Conservation (phyloP, 2,113 vertebrate species). For the Centrocercus urophasianus region DNA sequence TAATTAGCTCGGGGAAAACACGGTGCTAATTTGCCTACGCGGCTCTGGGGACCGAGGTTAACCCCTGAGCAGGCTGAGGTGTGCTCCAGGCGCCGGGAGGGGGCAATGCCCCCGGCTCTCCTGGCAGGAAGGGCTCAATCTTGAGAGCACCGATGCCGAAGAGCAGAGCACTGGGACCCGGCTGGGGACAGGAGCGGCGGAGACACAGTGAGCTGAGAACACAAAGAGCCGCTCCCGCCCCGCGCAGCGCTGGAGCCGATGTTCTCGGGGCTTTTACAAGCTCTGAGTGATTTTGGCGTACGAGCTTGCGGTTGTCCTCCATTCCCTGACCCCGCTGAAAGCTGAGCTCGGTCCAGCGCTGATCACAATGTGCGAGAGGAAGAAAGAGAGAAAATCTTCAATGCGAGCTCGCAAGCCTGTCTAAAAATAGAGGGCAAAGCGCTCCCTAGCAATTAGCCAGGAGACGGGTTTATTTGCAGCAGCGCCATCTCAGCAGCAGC, state of each 20-base stretch:
- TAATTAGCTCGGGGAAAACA: constrained; percentile 57
- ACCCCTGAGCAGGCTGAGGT: neutral
- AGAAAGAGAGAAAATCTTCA: constrained; percentile 34
- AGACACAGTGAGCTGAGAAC: constrained; percentile 38
- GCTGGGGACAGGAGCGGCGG: constrained; percentile 55
- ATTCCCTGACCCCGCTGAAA: constrained; percentile 13
- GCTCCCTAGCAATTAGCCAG: constrained; percentile 34
- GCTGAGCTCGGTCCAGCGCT: neutral
- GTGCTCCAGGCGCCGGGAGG: neutral
- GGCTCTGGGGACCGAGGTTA: constrained; percentile 48
- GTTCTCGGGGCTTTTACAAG: constrained; percentile 64
- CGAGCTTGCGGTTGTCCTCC: neutral
- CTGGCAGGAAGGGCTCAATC: neutral
- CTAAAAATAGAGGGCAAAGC: constrained; percentile 66
- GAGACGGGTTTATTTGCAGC: constrained; percentile 55
- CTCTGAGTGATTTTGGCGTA: constrained; percentile 54
- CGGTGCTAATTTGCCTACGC: constrained; percentile 59
- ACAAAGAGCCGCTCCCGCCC: constrained; percentile 45
- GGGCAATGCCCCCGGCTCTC: neutral
- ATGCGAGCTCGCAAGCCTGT: constrained; percentile 11
- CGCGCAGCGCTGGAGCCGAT: constrained; percentile 30
- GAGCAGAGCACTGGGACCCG: constrained; percentile 55
- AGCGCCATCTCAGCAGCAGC: constrained; percentile 9
- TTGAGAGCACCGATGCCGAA: neutral
- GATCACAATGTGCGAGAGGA: neutral